Percentiles rank a stretch among this genome's conserved stretches.
These are phyloP conservation scores for Sebastes taczanowskii DNA, from an alignment of 2,797 vertebrate species.

Conservation along the genomic window DNA sequence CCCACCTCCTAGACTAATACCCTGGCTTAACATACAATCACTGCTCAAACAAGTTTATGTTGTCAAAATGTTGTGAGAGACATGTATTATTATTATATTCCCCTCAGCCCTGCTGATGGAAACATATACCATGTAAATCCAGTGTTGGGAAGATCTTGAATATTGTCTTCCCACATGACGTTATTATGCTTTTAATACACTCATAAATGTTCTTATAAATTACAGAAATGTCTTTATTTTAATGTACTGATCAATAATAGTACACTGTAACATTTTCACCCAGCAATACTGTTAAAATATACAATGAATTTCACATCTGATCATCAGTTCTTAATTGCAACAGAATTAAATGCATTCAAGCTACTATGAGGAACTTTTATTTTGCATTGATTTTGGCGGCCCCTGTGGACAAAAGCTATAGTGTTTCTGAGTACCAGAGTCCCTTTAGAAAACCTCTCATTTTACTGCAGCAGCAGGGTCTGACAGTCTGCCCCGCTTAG, in stretches of 20 bases:
- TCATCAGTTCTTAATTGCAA: neutral
- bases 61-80: slow-evolving; percentile 20
- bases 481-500: too few relatives aligned
- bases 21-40: neutral
- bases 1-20: neutral
- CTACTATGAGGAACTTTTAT: too few relatives aligned
- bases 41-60: slow-evolving; percentile 4
- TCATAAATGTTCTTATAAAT: neutral
- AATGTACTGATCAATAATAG: neutral
- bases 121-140: neutral
- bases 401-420: too few relatives aligned
- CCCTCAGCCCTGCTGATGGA: neutral
- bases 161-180: neutral
- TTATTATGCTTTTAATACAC: neutral
- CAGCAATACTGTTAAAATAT: neutral
- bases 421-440: too few relatives aligned
- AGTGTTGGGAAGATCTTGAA: neutral
- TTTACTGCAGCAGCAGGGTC: too few relatives aligned
- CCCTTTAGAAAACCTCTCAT: too few relatives aligned
- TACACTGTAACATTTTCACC: neutral
- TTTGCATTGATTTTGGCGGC: too few relatives aligned
- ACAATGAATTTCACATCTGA: neutral
- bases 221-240: too few relatives aligned
- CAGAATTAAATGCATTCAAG: neutral
- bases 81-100: neutral